Evolutionary conservation across 2,797 vertebrate genomes (phyloP).

Genomic region (Steatocranus sp.): DNA sequence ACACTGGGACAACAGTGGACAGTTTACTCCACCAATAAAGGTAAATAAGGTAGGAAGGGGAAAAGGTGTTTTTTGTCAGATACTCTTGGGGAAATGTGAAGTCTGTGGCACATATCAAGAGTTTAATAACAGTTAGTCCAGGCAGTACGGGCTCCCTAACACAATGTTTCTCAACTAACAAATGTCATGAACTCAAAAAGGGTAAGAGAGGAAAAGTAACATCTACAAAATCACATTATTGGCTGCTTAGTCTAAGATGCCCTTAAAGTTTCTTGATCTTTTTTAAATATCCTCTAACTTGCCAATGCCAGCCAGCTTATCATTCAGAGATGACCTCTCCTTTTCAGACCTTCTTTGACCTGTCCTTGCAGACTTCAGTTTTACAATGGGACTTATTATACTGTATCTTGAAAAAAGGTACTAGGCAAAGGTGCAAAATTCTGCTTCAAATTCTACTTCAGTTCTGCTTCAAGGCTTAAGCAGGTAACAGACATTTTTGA

Average conservation of each 20-base stretch:
- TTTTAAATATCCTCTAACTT: not conserved
- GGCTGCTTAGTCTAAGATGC: not conserved
- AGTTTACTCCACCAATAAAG: not conserved
- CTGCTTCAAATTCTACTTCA: not conserved
- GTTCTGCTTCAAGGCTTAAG: not conserved
- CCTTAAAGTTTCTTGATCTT: not conserved
- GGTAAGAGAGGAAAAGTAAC: not conserved
- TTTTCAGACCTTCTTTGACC: not conserved
- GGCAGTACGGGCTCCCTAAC: constrained; percentile 70
- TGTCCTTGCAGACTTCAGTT: not conserved
- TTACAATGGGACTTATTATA: not conserved
- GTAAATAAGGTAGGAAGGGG: not conserved
- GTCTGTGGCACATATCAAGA: constrained; percentile 44
- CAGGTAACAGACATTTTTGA: not conserved
- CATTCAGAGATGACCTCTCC: not conserved
- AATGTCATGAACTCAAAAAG: not conserved
- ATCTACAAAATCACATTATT: not conserved
- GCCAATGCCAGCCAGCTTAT: not conserved
- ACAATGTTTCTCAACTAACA: constrained; percentile 47
- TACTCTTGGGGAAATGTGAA: constrained; percentile 65
- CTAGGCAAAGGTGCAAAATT: not conserved
- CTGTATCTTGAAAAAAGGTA: not conserved
- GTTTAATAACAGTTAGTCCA: constrained; percentile 67
- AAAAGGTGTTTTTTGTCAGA: constrained; percentile 23
- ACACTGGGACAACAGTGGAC: not conserved